phyloP scores from a whole-genome alignment of 2,797 vertebrate species.

The Neopelma chrysocephalum region DNA sequence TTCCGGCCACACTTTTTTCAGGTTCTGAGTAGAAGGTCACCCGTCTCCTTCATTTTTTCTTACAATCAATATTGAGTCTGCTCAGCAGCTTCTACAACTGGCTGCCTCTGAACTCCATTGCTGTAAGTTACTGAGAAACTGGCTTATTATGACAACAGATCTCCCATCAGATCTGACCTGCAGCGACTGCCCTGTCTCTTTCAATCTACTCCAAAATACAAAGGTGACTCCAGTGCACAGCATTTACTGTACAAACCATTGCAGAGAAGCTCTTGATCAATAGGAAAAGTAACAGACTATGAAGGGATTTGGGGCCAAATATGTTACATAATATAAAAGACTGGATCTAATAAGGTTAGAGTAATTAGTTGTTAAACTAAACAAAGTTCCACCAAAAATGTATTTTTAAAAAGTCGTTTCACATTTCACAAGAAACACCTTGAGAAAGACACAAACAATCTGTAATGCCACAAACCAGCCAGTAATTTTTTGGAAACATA shows the following conservation, averaged over 20 bases:
- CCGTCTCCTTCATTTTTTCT: slow-evolving; percentile 7
- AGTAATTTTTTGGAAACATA: background rate
- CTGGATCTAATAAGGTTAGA: background rate
- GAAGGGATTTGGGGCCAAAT: background rate
- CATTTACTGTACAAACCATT: background rate
- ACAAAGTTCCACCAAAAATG: background rate
- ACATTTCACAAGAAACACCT: background rate
- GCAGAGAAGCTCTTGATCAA: background rate
- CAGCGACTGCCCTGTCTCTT: slow-evolving; percentile 29
- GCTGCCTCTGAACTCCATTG: slow-evolving; percentile 44
- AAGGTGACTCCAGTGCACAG: background rate
- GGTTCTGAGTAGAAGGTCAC: slow-evolving; percentile 42
- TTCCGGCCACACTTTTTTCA: background rate
- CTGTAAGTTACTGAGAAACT: slow-evolving; percentile 30
- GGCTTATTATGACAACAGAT: slow-evolving; percentile 55
- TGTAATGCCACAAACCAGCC: background rate
- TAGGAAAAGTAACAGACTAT: background rate
- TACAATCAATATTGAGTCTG: slow-evolving; percentile 58
- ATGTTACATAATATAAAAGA: background rate
- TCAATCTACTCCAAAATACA: slow-evolving; percentile 35
- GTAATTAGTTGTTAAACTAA: background rate
- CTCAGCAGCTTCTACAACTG: slow-evolving; percentile 13
- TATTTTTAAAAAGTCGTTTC: background rate
- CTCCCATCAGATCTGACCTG: slow-evolving; percentile 54
- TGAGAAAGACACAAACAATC: background rate